Base-by-base conservation (phyloP, 2,113 vertebrate species). In the Propithecus coquereli region DNA sequence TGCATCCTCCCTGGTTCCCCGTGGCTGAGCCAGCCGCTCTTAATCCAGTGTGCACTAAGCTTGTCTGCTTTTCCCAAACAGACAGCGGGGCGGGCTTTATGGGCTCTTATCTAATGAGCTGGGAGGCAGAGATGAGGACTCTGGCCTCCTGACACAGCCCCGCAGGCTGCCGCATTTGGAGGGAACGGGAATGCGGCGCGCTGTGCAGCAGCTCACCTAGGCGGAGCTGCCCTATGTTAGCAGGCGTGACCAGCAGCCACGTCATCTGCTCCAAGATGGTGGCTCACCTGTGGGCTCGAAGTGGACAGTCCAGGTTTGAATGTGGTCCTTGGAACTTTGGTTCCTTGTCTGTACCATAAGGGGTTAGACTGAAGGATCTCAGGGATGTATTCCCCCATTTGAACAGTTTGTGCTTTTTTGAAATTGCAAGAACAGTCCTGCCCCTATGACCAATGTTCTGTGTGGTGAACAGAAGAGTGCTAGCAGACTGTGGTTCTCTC, bases 21-120 rank as follows among this genome's bases (percentile, higher is more conserved):
- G 13, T 8, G 12, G 63, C 90, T 85, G n/a, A 20, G 22, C 14
- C 76, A 40, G 45, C 43, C 91, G 87, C 50, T 97, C 80, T 79
- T 73, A 71, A 63, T 71, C 96, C 70, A 82, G 6, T 13, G 8
- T 87, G 23, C 25, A 22, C 43, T 70, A 22, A 59, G 12, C 6
- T 82, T 59, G 37, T 70, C n/a, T 14, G 23, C 54, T 70, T n/a
- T 90, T 57, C 91, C n/a, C 93, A 95, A 88, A 59, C 57, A 85
- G 8, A 93, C 54, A 73, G 50, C 65, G 9, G 66, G 14, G 37
- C 50, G 18, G 57, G 17, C 30, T 57, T 79, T 87, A 10, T 10
- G 1, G 40, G n/a, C 81, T 97, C 30, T 80, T 20, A 16, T 40
- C 47, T 59, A 14, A 71, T 50, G 90, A 23, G 3, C 3, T 83